Conservation (phyloP, 2,888 invertebrate species). For the Heliconius charithonia region DNA sequence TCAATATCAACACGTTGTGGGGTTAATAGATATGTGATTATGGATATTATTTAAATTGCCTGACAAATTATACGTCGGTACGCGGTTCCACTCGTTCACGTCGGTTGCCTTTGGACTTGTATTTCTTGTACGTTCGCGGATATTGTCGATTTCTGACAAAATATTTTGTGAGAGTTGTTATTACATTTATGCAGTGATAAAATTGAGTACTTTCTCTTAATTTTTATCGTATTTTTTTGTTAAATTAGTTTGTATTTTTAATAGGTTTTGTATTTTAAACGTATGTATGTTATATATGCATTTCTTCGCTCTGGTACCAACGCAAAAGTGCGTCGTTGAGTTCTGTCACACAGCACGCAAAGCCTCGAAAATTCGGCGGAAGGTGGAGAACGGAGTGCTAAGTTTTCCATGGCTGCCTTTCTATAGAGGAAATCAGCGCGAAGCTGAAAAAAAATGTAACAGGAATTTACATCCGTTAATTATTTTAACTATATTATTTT, state of each 20-base stretch:
- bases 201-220: constrained; percentile 5
- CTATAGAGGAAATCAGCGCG: too few species aligned
- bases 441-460: too few species aligned
- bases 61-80: constrained; percentile 80
- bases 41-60: constrained; percentile 82
- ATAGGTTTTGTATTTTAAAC: background rate
- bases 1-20: constrained; percentile 78
- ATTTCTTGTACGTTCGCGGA: constrained; percentile 70
- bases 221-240: background rate
- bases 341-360: too few species aligned
- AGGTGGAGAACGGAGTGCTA: too few species aligned
- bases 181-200: constrained; percentile 14
- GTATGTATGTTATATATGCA: too few species aligned
- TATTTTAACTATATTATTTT: background rate
- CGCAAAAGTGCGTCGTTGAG: too few species aligned
- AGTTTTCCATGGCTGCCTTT: too few species aligned
- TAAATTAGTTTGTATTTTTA: background rate
- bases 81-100: constrained; percentile 74
- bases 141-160: constrained; percentile 50
- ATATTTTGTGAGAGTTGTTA: constrained; percentile 37
- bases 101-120: constrained; percentile 76
- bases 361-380: too few species aligned
- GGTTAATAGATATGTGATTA: constrained; percentile 82
- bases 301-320: too few species aligned
- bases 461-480: background rate